Evolutionary conservation across 2,888 invertebrate genomes (phyloP).

Genomic region (Leptopilina drosophilae): DNA sequence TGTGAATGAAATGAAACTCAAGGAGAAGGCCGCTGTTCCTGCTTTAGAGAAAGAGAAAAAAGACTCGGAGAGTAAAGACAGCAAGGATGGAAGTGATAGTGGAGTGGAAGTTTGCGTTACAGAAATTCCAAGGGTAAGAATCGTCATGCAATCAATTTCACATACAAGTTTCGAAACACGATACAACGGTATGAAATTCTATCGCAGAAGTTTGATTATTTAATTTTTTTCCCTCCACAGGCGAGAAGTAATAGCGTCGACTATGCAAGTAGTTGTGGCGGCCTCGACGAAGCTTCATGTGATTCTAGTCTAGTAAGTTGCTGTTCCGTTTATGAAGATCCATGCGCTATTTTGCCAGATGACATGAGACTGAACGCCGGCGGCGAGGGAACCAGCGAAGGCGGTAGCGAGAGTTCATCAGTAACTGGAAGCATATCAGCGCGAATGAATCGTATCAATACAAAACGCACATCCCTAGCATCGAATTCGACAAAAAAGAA

Average conservation of each 20-base stretch:
- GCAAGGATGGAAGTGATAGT: slow-evolving; percentile 87
- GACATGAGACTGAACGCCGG: slow-evolving; percentile 66
- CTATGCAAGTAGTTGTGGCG: slow-evolving; percentile 83
- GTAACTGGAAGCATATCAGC: slow-evolving; percentile 78
- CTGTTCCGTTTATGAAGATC: slow-evolving; percentile 85
- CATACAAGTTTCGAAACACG: not conserved
- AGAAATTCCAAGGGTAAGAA: slow-evolving; percentile 74
- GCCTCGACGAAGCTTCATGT: slow-evolving; percentile 83
- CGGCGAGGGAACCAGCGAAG: slow-evolving; percentile 82
- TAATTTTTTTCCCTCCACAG: not conserved
- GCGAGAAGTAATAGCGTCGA: slow-evolving; percentile 81
- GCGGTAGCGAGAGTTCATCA: slow-evolving; percentile 89
- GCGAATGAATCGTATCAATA: slow-evolving; percentile 66
- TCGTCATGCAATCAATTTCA: slow-evolving; percentile 7
- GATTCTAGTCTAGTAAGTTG: slow-evolving; percentile 88
- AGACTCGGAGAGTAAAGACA: slow-evolving; percentile 70
- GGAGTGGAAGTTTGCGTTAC: slow-evolving; percentile 85
- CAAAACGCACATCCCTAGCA: slow-evolving; percentile 75
- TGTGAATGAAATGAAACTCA: slow-evolving; percentile 58
- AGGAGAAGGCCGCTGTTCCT: slow-evolving; percentile 42
- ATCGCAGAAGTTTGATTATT: not conserved
- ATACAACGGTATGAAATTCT: slow-evolving; percentile 20
- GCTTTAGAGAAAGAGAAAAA: slow-evolving; percentile 54
- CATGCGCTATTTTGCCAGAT: slow-evolving; percentile 77
- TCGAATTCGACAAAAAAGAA: slow-evolving; percentile 59